Base-by-base conservation (phyloP, 2,888 invertebrate genomes). In the Myathropa florea region DNA sequence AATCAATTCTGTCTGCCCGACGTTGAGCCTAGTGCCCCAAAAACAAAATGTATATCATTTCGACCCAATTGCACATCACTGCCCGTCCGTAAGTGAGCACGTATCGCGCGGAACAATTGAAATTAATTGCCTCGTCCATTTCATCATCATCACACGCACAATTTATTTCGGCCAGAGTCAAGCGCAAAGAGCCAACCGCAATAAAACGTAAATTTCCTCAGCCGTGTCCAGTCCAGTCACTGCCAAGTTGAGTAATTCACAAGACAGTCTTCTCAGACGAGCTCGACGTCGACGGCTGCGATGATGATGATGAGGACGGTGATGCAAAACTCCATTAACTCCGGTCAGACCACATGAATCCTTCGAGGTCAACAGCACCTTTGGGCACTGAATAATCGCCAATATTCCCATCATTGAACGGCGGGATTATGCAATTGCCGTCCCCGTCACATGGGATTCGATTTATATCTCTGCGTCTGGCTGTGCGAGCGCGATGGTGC, bases 281-380 rank as follows among this genome's bases (percentile, higher is more conserved):
- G n/a, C n/a, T n/a, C 57, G 30, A 12, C 6, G 46, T 18, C 46
- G 4, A 18, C 18, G 18, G 18, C n/a, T n/a, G n/a, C 2, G n/a
- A n/a, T 6, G 46, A 46, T 18, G 46, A 39, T 39, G 39, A 39
- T 18, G 39, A 33, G 46, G 36, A 55, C 64, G 59, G 67, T 82
- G 82, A 82, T 73, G 82, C 72, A 78, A 81, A 73, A 72, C 55
- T 36, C 23, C 73, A 78, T 77, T 70, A 82, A 71, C 72, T 59
- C 57, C 53, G 72, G 68, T 70, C 73, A 68, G 73, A 75, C 80
- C 64, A 46, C 71, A 71, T 61, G 76, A 21, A 71, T 67, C 82
- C 70, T 77, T 85, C 85, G 85, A 85, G 85, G 85, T 85, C 85
- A 85, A 85, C 85, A 85, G 85, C 85, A 85, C 85, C 82, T 85